A percentile compares a stretch with the other conserved stretches of the same genome.
Evolutionary conservation across 2,113 vertebrate genomes (phyloP).

Genomic region (Pygoscelis adeliae): DNA sequence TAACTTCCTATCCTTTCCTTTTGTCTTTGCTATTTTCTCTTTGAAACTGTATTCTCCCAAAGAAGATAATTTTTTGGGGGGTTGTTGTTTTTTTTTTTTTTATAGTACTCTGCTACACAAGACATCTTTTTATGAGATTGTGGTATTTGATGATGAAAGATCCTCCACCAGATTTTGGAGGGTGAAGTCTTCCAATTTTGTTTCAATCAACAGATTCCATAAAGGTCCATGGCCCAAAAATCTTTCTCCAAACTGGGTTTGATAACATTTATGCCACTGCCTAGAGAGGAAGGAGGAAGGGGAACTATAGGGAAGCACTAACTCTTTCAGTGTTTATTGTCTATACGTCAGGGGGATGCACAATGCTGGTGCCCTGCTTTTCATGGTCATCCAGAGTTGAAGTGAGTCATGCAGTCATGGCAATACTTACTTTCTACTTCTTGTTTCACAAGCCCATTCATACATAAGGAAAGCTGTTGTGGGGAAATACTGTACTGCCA

Average conservation of each 20-base stretch:
- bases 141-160: not conserved
- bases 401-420: not conserved
- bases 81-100: not conserved
- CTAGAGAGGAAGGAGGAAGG: not conserved
- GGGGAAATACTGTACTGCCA: not conserved
- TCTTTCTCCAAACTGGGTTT: not conserved
- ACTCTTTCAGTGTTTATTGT: not conserved
- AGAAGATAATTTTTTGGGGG: not conserved
- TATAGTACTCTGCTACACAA: not conserved
- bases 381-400: not conserved
- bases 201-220: not conserved
- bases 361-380: not conserved
- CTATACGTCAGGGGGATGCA: not conserved
- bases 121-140: not conserved
- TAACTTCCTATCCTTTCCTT: conserved; percentile 42
- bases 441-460: not conserved
- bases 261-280: rapidly evolving
- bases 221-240: not conserved
- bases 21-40: conserved; percentile 46
- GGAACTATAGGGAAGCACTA: not conserved
- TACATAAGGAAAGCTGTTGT: not conserved
- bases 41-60: not conserved
- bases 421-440: not conserved
- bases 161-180: not conserved
- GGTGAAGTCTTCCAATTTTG: not conserved